Evolutionary conservation across 2,888 invertebrate species (phyloP), one percentile per base, ranked within the genome.

Genomic region (Pyrocoelia pectoralis): DNA sequence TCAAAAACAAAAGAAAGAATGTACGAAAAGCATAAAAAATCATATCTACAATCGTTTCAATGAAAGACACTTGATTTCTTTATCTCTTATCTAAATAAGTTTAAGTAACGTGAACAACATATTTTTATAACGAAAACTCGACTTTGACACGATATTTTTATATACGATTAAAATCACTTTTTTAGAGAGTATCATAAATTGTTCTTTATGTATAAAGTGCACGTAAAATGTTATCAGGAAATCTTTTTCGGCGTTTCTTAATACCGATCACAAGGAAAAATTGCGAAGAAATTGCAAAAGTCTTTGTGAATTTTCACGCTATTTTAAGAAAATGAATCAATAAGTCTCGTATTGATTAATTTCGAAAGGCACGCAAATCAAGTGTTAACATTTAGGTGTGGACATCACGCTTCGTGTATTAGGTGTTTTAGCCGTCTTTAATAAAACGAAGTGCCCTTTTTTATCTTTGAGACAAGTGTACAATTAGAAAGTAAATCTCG

Each of bases 311-410:
- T 63, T 58, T 58, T 54, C 50, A 54, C 55, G 58, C 59, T 61
- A 61, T 64, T 64, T 65, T 55, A 60, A 53, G 59, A 40, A 53
- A 33, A 61, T 48, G 64, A 66, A 69, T 69, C 68, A 65, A 69
- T 68, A 69, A 68, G 60, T 63, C 68, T 69, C 59, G 66, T 69
- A 69, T 69, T 62, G 69, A 69, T 69, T 68, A 59, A 61, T 61
- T 61, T 56, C 50, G 57, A 50, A 60, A 43, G 59, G 61, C 69
- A 68, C 69, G 67, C 69, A 66, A 33, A 68, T 54, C 43, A 59
- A 53, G 54, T 65, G 66, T 65, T 62, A 66, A 60, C 66, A 66
- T 60, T n/a, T 66, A 69, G 69, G 69, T 66, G 69, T 68, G 69
- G 64, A 66, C 57, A 56, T 41, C 24, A 59, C 48, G 55, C 58